Base-by-base conservation (phyloP, 2,113 vertebrate species). In the Tylochromis polylepis region DNA sequence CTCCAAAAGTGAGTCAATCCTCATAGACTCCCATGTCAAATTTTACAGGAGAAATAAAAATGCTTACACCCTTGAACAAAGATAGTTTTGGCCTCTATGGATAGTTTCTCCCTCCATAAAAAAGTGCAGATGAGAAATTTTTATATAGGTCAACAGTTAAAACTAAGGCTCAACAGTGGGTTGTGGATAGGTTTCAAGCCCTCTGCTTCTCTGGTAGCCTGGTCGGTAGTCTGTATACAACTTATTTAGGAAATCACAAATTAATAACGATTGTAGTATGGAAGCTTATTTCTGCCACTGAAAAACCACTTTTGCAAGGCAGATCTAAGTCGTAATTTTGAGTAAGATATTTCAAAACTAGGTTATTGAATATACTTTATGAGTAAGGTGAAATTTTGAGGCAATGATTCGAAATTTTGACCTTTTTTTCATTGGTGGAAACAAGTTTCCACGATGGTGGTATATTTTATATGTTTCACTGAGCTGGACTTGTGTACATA, bases 401-500 rank as follows among this genome's bases (percentile, higher is more conserved):
- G 7, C 16, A 51, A 18, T 18, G 6, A 49, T 15, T 15, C 5
- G 5, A 15, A 15, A 14, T 65, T 65, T 38, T 38, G 60, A 65
- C 60, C 5, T 31, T 31, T 43, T 15, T 43, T 70, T 43, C 38
- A 43, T 38, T 70, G 1, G 65, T 43, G 22, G 38, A 70, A 70
- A 70, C 3, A 70, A 70, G 1, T 24, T 70, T 70, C 5, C 24
- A 27, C 22, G 18, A 1, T 43, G 8, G 0, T 9, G 3, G 14
- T 70, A 70, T n/a, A 70, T 43, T 24, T 70, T 27, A 70, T 8
- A 70, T 27, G 22, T 72, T 72, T 72, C 36, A 70, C 0, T 70
- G n/a, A 70, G 36, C 36, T 70, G n/a, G 22, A 72, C 67, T 72
- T 46, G 65, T 46, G 38, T 72, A 72, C 11, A 27, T 43, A 46